phyloP scores from a whole-genome alignment of 2,113 vertebrate genomes.

The Alethe diademata region DNA sequence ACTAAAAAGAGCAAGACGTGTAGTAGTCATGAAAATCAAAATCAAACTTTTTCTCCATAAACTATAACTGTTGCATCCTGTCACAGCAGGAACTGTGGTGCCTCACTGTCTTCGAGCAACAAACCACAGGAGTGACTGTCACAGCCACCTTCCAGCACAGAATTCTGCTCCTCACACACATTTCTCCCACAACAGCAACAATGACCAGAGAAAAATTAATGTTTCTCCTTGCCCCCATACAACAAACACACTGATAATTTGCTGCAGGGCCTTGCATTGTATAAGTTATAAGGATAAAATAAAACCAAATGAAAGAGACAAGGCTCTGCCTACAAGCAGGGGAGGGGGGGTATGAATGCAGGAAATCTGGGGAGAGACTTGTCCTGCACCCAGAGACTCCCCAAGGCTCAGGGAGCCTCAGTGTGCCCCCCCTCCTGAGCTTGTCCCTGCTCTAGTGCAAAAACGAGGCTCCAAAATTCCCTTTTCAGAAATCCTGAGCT shows the following conservation, averaged over 20 bases:
- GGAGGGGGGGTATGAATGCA: background rate
- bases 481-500: no score
- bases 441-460: background rate
- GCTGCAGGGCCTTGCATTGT: slow-evolving; percentile 31
- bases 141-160: background rate
- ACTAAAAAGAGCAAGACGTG: background rate
- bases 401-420: background rate
- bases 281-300: slow-evolving; percentile 33
- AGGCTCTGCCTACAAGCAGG: background rate
- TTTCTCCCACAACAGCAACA: slow-evolving; percentile 31
- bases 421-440: background rate
- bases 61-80: background rate
- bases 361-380: background rate
- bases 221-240: slow-evolving; percentile 17
- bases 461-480: background rate
- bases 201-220: background rate
- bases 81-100: background rate
- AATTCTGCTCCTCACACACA: background rate
- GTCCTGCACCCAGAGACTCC: no score
- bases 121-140: background rate
- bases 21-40: background rate
- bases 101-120: background rate
- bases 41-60: background rate
- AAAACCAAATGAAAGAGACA: background rate
- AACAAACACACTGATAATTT: slow-evolving; percentile 61